Evolutionary conservation across 2,113 vertebrate species (phyloP).

Genomic region (Pionites leucogaster): DNA sequence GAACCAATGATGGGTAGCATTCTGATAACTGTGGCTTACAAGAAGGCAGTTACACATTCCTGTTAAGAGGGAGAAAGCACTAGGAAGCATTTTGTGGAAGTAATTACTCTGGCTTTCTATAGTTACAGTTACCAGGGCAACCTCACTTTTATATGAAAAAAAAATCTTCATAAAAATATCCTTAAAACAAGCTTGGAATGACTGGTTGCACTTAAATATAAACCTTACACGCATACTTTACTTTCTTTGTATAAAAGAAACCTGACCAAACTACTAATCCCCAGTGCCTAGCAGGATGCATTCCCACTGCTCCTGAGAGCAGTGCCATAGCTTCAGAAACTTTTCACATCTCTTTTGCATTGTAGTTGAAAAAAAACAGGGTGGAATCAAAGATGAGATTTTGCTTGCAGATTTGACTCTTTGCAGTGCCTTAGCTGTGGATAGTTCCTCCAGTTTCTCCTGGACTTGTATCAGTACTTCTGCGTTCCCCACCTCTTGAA

Average conservation of each 20-base stretch:
- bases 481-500: neutral
- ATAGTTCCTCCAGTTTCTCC: neutral
- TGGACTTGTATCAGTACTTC: neutral
- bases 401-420: neutral
- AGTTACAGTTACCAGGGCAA: constrained; percentile 59
- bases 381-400: neutral
- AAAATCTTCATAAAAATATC: constrained; percentile 27
- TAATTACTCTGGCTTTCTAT: constrained; percentile 46
- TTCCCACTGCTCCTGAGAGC: neutral
- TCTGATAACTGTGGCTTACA: neutral
- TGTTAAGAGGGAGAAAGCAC: neutral
- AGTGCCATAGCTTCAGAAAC: neutral
- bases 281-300: neutral
- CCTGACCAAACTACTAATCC: neutral
- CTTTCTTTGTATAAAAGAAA: neutral
- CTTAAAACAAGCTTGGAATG: constrained; percentile 34
- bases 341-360: neutral
- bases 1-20: neutral
- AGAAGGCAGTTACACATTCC: neutral
- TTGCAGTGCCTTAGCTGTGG: neutral
- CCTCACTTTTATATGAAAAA: constrained; percentile 17
- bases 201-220: neutral
- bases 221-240: neutral
- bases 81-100: constrained; percentile 44
- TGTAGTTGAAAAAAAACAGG: neutral